A percentile compares a stretch with the other conserved stretches of the same genome.
Evolutionary conservation across 2,888 invertebrate species (phyloP).

Genomic region (Eupithecia vulgata): DNA sequence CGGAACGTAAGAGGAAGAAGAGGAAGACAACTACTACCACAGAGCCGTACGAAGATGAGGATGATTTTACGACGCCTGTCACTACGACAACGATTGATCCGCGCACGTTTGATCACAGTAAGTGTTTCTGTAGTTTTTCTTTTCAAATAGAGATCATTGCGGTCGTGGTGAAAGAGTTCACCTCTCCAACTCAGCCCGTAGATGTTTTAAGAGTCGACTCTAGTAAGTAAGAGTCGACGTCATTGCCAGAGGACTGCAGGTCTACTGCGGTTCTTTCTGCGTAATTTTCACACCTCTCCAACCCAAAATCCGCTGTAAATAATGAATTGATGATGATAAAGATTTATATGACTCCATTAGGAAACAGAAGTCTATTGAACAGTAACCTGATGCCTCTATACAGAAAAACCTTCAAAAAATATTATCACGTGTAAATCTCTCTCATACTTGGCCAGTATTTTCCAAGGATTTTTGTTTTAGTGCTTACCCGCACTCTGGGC

Average conservation of each 20-base stretch:
- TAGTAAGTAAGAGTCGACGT: too few species aligned
- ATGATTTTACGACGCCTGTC: constrained; percentile 57
- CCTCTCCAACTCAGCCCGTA: not conserved
- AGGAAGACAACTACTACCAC: constrained; percentile 68
- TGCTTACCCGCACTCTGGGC: too few species aligned
- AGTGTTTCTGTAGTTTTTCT: constrained; percentile 47
- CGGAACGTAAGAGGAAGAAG: constrained; percentile 60
- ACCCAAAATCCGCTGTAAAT: not conserved
- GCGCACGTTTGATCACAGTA: constrained; percentile 73
- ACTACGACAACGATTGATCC: constrained; percentile 73
- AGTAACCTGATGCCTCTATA: not conserved
- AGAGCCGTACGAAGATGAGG: constrained; percentile 62
- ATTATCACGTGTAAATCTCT: not conserved
- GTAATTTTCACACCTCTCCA: not conserved
- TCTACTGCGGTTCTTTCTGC: not conserved
- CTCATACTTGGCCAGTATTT: not conserved
- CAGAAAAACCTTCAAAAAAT: not conserved
- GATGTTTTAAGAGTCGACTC: not conserved
- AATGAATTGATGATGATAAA: not conserved
- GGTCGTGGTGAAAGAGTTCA: not conserved
- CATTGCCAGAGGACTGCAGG: not conserved
- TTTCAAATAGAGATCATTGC: not conserved
- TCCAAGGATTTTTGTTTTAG: too few species aligned
- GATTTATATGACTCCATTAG: not conserved
- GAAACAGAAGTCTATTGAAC: too few species aligned